Base-by-base conservation (phyloP, 2,888 invertebrate species). In the Cheilosia vernalis region DNA sequence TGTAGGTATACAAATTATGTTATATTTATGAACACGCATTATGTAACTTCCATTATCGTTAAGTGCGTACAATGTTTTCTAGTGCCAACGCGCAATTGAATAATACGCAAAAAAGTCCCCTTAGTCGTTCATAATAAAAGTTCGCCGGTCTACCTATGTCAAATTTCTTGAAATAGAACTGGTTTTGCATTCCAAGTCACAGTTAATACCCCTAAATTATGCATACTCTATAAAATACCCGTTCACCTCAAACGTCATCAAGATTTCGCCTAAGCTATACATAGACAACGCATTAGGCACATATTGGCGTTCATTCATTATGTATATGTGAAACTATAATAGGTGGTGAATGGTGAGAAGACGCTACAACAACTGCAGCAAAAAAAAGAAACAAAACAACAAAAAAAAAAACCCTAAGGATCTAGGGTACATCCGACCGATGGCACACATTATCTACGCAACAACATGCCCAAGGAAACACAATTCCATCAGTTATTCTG, bases 121-220 rank as follows among this genome's bases (percentile, higher is more conserved):
- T 10, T 13, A 37, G 37, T 44, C 13, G 27, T 44, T 19, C 30
- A 4, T 37, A 37, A 55, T 30, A 53, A 56, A 30, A 49, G 21
- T 49, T 60, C 60, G 61, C 37, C 37, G 13, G 49, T 27, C 40
- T n/a, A n/a, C n/a, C n/a, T 72, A 60, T 49, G 72, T 58, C 30
- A 51, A 51, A 58, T 76, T 30, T 21, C 15, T 56, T 30, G 2
- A 49, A 60, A 33, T 49, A 21, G 10, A 61, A 77, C 61, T 37
- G 51, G 69, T 69, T 77, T 61, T 24, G n/a, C 61, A 55, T 17
- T 47, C 47, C 53, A 55, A 53, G n/a, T 53, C 42, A 42, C 51
- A 44, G 15, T 44, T 53, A 42, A 17, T 63, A 27, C 15, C 47
- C 61, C 47, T 49, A 37, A 55, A 69, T 63, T 63, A 67, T 67